Evolutionary conservation across 2,888 invertebrate genomes (phyloP), one percentile per base, ranked within the genome.

Genomic region (Drosophila bunnanda): DNA sequence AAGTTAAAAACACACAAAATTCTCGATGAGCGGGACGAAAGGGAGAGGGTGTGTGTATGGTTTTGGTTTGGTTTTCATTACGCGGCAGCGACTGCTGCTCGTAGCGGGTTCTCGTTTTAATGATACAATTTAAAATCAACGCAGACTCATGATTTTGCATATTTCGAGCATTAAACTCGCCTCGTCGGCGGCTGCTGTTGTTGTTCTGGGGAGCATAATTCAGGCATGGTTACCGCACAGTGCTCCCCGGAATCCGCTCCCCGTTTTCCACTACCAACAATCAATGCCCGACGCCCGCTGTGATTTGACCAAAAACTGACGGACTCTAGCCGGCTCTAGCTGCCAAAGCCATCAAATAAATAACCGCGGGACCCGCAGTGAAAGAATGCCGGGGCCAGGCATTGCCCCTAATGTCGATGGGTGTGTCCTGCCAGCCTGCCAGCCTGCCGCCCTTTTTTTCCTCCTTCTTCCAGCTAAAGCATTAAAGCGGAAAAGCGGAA

Each of bases 51-150:
- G 36, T 28, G 25, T 34, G 39, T 39, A 52, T 56, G 54, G 25
- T 60, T 69, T 67, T 70, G 41, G 68, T 75, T 75, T 69, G 78
- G 75, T 77, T 86, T 83, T 86, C 86, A 85, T 78, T 82, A 78
- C 70, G 76, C 54, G 55, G 71, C 56, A 59, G 64, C 25, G 55
- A 30, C 54, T 60, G 48, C 54, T 55, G 61, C 25, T 61, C 61
- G 43, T 62, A 62, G 48, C 60, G 67, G 46, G 67, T 73, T 70
- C 59, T 77, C 79, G 74, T 86, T 85, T 85, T 85, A 85, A 85
- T 85, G 85, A 86, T 88, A 86, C 85, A 86, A 86, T 86, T 86
- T 86, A 88, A 86, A 86, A 86, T 83, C 85, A 86, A 88, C 85
- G 81, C 86, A 86, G 88, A 86, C 88, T 86, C 85, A 86, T 86